Conservation (phyloP, 2,797 vertebrate species). For the Lithobates pipiens region DNA sequence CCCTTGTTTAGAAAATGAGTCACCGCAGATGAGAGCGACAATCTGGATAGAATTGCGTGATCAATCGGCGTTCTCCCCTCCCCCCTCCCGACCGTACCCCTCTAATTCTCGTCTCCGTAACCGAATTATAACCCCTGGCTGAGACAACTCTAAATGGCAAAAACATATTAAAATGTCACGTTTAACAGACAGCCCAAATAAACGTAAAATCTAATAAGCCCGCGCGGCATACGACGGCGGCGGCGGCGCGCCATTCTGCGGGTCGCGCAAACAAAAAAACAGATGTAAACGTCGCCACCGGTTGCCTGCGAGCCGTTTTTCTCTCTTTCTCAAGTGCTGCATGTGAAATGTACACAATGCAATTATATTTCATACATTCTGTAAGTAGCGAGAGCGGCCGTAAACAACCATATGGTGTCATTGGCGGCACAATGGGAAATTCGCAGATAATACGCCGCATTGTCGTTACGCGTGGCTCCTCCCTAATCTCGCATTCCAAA, state of each 20-base stretch:
- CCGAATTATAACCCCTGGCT: too few relatives aligned
- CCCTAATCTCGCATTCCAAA: slow-evolving; percentile 42
- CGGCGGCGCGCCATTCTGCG: not conserved
- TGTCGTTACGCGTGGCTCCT: slow-evolving; percentile 11
- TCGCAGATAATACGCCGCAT: not conserved
- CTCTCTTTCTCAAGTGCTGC: not conserved
- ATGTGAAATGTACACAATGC: not conserved
- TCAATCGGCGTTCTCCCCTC: too few relatives aligned
- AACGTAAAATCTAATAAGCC: too few relatives aligned
- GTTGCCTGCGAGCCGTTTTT: slow-evolving; percentile 14
- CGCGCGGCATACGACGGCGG: too few relatives aligned
- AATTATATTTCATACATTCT: slow-evolving; percentile 32
- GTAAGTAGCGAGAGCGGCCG: slow-evolving; percentile 28
- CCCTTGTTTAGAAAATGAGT: too few relatives aligned
- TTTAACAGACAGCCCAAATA: too few relatives aligned
- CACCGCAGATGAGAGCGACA: too few relatives aligned
- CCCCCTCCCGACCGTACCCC: too few relatives aligned
- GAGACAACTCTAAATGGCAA: too few relatives aligned
- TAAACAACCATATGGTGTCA: slow-evolving; percentile 36
- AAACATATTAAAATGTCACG: too few relatives aligned
- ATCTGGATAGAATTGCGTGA: too few relatives aligned
- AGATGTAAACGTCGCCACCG: not conserved
- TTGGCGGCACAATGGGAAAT: slow-evolving; percentile 1
- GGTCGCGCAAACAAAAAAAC: not conserved
- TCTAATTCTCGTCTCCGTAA: too few relatives aligned